A percentile compares a stretch with the other conserved stretches of the same genome.
These are phyloP conservation scores for Drosophila melanosoma DNA, from an alignment of 2,888 invertebrate species.

Conservation along the genomic window DNA sequence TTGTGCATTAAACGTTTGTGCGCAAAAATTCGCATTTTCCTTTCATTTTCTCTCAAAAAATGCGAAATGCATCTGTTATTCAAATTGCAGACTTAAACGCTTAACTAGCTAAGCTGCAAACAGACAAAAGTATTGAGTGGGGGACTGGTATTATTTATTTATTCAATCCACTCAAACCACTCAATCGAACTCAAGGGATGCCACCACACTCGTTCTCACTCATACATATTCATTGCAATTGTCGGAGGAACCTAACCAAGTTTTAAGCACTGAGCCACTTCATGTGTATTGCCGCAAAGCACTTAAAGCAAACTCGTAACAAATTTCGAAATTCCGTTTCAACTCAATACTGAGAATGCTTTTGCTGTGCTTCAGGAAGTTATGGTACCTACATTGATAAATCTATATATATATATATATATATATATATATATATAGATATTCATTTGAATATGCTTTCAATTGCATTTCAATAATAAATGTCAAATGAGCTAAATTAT, in stretches of 20 bases:
- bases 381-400: neutral
- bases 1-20: neutral
- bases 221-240: neutral
- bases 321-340: slow-evolving; percentile 24
- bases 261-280: slow-evolving; percentile 22
- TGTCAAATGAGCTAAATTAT: slow-evolving; percentile 2
- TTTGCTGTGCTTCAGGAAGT: slow-evolving; percentile 1
- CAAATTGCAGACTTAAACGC: neutral
- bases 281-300: slow-evolving; percentile 33
- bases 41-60: too few relatives aligned
- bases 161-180: slow-evolving; percentile 6
- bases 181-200: slow-evolving; percentile 17
- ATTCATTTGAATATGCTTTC: slow-evolving; percentile 30
- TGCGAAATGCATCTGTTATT: neutral
- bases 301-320: slow-evolving; percentile 35
- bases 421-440: slow-evolving; percentile 31
- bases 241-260: slow-evolving; percentile 6
- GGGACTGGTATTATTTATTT: slow-evolving; percentile 26
- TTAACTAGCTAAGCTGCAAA: slow-evolving; percentile 4
- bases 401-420: too few relatives aligned
- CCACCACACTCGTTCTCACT: neutral
- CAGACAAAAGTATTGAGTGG: slow-evolving; percentile 10
- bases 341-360: slow-evolving; percentile 33
- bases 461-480: slow-evolving; percentile 47
- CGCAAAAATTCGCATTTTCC: neutral